Evolutionary conservation across 2,797 vertebrate species (phyloP).

Genomic region (Alcedo quadribrachys): DNA sequence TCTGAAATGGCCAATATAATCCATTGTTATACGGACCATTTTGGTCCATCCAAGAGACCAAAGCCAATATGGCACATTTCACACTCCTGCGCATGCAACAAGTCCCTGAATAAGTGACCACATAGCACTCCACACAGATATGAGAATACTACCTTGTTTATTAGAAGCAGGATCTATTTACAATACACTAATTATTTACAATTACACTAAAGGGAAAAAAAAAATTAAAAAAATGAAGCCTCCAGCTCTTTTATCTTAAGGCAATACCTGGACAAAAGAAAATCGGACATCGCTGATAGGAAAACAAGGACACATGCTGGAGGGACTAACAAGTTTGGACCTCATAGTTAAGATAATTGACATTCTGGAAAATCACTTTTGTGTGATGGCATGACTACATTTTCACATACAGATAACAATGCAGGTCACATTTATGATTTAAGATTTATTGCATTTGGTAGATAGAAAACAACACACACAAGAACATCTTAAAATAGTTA

Average conservation of each 20-base stretch:
- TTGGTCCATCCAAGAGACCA: not conserved
- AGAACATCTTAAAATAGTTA: not conserved
- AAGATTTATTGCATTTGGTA: not conserved
- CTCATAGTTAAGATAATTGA: not conserved
- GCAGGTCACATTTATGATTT: not conserved
- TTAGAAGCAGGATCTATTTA: not conserved
- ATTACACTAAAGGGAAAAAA: not conserved
- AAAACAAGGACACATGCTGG: not conserved
- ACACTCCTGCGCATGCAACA: not conserved
- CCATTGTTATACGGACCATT: too few species aligned
- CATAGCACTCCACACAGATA: not conserved
- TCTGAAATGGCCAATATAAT: not conserved
- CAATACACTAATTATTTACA: not conserved
- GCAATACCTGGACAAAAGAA: not conserved
- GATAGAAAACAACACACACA: not conserved
- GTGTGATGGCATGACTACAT: not conserved
- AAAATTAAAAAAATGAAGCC: not conserved
- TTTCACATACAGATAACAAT: not conserved
- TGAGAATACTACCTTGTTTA: not conserved
- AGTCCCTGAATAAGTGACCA: not conserved
- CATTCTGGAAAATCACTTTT: not conserved
- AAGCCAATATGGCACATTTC: not conserved
- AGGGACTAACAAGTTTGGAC: not conserved
- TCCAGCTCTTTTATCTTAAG: not conserved
- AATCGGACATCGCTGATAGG: accelerated